Evolutionary conservation across 2,888 invertebrate species (phyloP), one percentile per base, ranked within the genome.

Genomic region (Osmoderma eremita): DNA sequence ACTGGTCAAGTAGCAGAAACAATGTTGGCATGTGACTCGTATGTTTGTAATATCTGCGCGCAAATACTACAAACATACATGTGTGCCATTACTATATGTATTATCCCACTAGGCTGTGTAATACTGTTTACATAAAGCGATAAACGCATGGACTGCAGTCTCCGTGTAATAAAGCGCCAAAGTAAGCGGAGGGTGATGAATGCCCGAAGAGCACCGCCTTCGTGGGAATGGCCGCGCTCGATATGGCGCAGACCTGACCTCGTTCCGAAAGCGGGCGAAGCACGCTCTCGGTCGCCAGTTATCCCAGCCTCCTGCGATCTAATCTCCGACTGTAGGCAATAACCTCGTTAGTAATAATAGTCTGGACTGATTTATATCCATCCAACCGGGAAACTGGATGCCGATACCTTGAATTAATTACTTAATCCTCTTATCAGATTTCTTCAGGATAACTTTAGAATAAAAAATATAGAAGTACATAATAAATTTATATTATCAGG

Each of bases 191-290:
- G 67, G 67, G 71, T 71, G 71, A 71, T 71, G 70, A 69, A 72
- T 72, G 71, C 69, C 69, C 67, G 68, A 70, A 68, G 71, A 69
- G 72, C 71, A 64, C 69, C 70, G 70, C 70, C 69, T 67, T 64
- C 73, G 71, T 71, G 73, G 71, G 74, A 72, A 74, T 73, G 73
- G 70, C 72, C 73, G 74, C 58, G 58, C 72, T 74, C 74, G 74
- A 74, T 73, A 73, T 71, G 74, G 73, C 74, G 74, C 73, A 74
- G 73, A 74, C 74, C 73, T 74, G 74, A 74, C 74, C 74, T 74
- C 73, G 73, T 73, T 74, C 72, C 62, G 67, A 69, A 56, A 51
- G 68, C 69, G 65, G 62, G 69, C 65, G 66, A 39, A 63, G 63
- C 54, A 63, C 66, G 67, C 65, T 54, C 67, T 64, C 36, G 49